Percentiles rank a stretch among this genome's conserved stretches.
Evolutionary conservation across 2,113 vertebrate species (phyloP).

Genomic region (Microtus oregoni): DNA sequence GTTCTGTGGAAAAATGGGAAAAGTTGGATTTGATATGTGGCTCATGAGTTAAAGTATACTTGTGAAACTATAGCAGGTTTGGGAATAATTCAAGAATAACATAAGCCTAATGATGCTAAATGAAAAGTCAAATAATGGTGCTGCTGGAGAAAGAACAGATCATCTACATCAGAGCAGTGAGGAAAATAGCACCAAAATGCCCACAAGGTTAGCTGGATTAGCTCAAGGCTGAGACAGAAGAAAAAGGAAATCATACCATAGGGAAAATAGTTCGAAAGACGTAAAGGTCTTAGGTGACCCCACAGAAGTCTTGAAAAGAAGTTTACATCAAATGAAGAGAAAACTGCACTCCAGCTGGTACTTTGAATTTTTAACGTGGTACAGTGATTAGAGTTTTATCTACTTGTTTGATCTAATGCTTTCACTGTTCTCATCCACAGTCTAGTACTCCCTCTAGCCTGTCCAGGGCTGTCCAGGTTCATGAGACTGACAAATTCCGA

Average conservation of each 20-base stretch:
- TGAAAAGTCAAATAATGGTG: background rate
- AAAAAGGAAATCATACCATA: background rate
- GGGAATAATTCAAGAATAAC: background rate
- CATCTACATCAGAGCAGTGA: too few relatives aligned
- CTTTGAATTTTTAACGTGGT: background rate
- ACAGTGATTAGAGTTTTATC: background rate
- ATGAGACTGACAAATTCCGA: background rate
- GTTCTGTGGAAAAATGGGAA: background rate
- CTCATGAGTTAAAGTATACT: background rate
- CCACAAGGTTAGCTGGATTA: too few relatives aligned
- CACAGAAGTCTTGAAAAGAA: background rate
- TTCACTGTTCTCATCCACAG: background rate
- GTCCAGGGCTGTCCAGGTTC: background rate
- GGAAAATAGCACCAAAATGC: background rate
- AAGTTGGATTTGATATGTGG: constrained; percentile 26
- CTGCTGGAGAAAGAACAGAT: background rate
- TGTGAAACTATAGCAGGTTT: background rate
- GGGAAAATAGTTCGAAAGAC: background rate
- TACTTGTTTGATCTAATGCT: background rate
- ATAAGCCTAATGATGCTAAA: background rate
- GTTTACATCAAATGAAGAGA: background rate
- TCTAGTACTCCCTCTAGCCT: too few relatives aligned
- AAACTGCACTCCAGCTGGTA: background rate
- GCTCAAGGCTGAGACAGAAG: background rate
- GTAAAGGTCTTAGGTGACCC: background rate